Conservation (phyloP, 92 coral and sea anemone species). For the Parazoanthus swiftii region DNA sequence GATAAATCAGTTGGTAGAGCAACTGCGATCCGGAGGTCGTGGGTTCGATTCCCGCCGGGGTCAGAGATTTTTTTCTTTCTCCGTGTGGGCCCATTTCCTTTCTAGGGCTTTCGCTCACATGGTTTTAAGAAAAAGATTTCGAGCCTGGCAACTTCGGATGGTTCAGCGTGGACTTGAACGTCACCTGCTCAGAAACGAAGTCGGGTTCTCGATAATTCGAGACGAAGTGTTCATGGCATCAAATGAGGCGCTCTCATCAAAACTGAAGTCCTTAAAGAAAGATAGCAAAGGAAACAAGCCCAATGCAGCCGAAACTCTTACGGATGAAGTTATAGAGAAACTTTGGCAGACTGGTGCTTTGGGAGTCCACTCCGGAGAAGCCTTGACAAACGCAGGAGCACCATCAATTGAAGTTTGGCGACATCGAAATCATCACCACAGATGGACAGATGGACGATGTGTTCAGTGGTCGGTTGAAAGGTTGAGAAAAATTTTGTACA, state of each 20-base stretch:
- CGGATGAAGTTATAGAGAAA: too few species aligned
- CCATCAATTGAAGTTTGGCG: conserved; percentile 38
- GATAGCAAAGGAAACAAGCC: too few species aligned
- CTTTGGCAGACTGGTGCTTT: too few species aligned
- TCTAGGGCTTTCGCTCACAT: background rate
- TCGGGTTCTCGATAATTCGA: background rate
- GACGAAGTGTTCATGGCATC: too few species aligned
- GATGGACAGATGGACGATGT: conserved; percentile 22
- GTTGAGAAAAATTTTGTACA: background rate
- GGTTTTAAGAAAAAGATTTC: background rate
- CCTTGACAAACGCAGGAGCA: conserved; percentile 26
- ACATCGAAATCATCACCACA: conserved; percentile 20
- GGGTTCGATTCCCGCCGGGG: too few species aligned
- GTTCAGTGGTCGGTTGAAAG: too few species aligned
- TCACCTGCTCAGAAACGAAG: background rate
- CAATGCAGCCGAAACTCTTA: conserved; percentile 1
- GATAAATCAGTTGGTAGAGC: background rate
- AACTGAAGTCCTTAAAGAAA: too few species aligned
- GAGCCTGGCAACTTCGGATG: background rate
- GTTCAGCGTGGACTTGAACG: conserved; percentile 2
- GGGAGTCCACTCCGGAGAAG: too few species aligned
- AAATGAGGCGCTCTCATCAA: too few species aligned
- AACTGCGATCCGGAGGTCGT: too few species aligned
- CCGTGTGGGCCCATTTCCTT: too few species aligned
- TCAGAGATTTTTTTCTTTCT: too few species aligned